Conservation (phyloP, 2,888 invertebrate species). For the Nomada hirtipes region DNA sequence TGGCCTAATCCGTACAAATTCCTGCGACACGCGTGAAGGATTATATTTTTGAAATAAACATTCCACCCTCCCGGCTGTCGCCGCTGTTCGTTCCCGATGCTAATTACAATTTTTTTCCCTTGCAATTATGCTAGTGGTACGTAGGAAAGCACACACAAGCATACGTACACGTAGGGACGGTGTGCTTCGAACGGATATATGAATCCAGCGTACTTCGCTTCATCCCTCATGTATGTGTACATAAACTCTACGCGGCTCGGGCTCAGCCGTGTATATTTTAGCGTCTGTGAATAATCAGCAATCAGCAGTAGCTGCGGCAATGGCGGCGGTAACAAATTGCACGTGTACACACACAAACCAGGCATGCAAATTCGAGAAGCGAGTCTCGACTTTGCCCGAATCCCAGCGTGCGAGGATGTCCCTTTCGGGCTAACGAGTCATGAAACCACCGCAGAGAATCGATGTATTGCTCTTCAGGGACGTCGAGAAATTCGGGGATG, state of each 20-base stretch:
- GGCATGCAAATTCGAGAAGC: conserved; percentile 75
- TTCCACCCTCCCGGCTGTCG: conserved; percentile 22
- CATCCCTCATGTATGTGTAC: conserved; percentile 65
- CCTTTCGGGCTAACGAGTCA: conserved; percentile 74
- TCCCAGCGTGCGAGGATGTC: conserved; percentile 69
- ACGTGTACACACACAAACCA: conserved; percentile 75
- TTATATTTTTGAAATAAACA: conserved; percentile 44
- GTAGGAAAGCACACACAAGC: conserved; percentile 37
- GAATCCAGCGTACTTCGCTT: conserved; percentile 64
- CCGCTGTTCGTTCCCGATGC: conserved; percentile 34
- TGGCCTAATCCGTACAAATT: neutral
- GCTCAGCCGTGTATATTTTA: conserved; percentile 78
- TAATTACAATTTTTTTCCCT: conserved; percentile 33
- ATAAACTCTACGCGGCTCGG: conserved; percentile 67
- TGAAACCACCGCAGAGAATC: conserved; percentile 71
- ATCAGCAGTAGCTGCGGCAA: conserved; percentile 80
- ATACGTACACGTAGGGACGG: conserved; percentile 21
- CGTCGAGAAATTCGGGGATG: neutral
- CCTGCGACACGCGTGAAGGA: neutral
- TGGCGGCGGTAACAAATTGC: conserved; percentile 77
- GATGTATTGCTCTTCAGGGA: conserved; percentile 68
- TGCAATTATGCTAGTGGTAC: conserved; percentile 59
- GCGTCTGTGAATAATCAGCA: conserved; percentile 83
- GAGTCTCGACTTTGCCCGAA: conserved; percentile 67
- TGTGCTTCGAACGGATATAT: conserved; percentile 46